Base-by-base conservation (phyloP, 2,888 invertebrate species). In the Cremastinae sp. region DNA sequence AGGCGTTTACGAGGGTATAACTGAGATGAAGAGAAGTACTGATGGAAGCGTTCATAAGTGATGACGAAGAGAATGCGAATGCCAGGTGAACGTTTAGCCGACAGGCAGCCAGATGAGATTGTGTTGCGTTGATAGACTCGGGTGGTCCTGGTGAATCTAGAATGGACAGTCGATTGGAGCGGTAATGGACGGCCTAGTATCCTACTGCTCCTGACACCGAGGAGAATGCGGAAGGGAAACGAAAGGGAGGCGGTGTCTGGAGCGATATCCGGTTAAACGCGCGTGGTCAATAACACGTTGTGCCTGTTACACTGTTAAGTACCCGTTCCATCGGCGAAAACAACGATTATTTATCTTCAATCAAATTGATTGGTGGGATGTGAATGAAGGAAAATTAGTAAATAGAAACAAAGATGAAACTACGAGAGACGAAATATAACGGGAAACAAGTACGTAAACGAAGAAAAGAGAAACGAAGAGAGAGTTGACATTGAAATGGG, bases 111-210 rank as follows among this genome's bases (percentile, higher is more conserved):
- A 84, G 85, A 86, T 86, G 87, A 85, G 88, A 84, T 87, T 84
- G 84, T 83, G 85, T 85, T 85, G 84, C 84, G 85, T 84, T 88
- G 87, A 88, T 87, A 84, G 88, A 84, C 82, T 84, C 80, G 81
- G 5, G 28, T 28, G 79, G 75, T 71, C 66, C 9, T 18, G 62
- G 28, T 62, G 56, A 45, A 51, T 53, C 56, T 79, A 70, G 80
- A 79, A 82, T 79, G 81, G 77, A 78, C 78, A 77, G 72, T 75
- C 75, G 78, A 82, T 79, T 78, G 75, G 74, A 73, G 28, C 69
- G 53, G 28, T 28, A 28, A 28, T 28, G 5, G 28, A 28, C 28
- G 28, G 2, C 34, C 34, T 58, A 45, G 58, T 58, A 22, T 58
- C 14, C 20, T 36, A 14, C 14, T 51, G 28, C 34, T 49, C 36